Evolutionary conservation across 92 coral and sea anemone genomes (phyloP).

Genomic region (Parazoanthus atlanticus): DNA sequence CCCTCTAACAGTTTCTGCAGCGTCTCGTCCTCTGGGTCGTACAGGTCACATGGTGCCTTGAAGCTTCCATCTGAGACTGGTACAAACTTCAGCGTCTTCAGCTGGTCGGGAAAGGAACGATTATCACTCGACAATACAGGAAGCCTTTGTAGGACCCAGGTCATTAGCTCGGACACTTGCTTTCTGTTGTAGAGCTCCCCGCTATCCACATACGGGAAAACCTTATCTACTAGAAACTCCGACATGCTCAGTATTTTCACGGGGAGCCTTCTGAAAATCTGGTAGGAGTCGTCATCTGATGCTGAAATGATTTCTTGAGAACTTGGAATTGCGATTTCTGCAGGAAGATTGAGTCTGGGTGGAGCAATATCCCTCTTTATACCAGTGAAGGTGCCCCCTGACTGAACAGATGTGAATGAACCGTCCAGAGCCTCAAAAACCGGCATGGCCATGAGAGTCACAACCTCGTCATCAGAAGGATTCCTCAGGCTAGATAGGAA

Average conservation of each 20-base stretch:
- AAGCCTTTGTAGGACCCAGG: slow-evolving; percentile 87
- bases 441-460: slow-evolving; percentile 84
- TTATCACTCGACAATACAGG: slow-evolving; percentile 84
- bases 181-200: slow-evolving; percentile 70
- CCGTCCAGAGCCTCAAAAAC: slow-evolving; percentile 88
- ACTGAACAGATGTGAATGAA: slow-evolving; percentile 75
- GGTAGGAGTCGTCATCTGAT: slow-evolving; percentile 90
- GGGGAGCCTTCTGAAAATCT: slow-evolving; percentile 81
- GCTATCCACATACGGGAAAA: slow-evolving; percentile 81
- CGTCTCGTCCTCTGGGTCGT: slow-evolving; percentile 88
- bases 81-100: slow-evolving; percentile 81
- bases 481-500: slow-evolving; percentile 82
- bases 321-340: slow-evolving; percentile 65
- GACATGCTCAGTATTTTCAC: slow-evolving; percentile 81
- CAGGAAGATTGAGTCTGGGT: slow-evolving; percentile 79
- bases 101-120: slow-evolving; percentile 83
- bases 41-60: slow-evolving; percentile 82
- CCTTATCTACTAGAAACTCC: slow-evolving; percentile 75
- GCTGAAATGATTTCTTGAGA: slow-evolving; percentile 87
- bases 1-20: slow-evolving; percentile 77
- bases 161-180: slow-evolving; percentile 85
- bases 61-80: slow-evolving; percentile 75
- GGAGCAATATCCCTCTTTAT: slow-evolving; percentile 83
- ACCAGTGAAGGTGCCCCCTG: slow-evolving; percentile 65
- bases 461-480: slow-evolving; percentile 87